Evolutionary conservation across 2,797 vertebrate genomes (phyloP).

Genomic region (Alectoris magna): DNA sequence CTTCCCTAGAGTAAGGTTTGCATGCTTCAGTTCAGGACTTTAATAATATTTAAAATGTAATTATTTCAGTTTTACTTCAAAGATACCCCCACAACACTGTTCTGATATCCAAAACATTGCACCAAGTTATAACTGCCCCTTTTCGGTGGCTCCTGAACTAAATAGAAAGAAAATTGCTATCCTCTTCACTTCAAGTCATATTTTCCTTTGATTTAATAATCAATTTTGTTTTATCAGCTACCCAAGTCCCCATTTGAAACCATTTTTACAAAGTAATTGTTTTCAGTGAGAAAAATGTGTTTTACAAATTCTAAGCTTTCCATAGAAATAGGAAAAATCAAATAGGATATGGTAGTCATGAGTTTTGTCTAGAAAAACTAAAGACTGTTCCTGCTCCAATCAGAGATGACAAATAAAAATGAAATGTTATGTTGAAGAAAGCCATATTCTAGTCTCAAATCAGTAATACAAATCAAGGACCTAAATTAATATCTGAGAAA

Average conservation of each 20-base stretch:
- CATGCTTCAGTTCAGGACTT: not conserved
- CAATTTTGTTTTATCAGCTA: constrained; percentile 48
- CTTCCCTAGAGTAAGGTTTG: not conserved
- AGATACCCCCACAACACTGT: not conserved
- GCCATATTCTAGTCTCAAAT: not conserved
- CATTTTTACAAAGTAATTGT: constrained; percentile 27
- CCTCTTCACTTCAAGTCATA: not conserved
- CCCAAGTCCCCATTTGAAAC: not conserved
- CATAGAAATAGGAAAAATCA: not conserved
- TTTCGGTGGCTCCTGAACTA: not conserved
- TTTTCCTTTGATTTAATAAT: constrained; percentile 55
- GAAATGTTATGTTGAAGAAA: not conserved
- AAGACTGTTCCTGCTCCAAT: not conserved
- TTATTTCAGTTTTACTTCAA: not conserved
- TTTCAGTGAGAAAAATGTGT: constrained; percentile 11
- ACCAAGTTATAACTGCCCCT: not conserved
- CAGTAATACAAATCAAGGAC: not conserved
- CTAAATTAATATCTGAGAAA: not conserved
- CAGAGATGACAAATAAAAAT: not conserved
- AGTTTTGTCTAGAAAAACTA: not conserved
- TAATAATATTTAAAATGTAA: not conserved
- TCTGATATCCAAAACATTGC: not conserved
- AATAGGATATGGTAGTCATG: not conserved
- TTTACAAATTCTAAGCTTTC: constrained; percentile 36
- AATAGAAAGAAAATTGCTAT: constrained; percentile 31